Base-by-base conservation (phyloP, 2,113 vertebrate genomes). In the Callocephalon fimbriatum region DNA sequence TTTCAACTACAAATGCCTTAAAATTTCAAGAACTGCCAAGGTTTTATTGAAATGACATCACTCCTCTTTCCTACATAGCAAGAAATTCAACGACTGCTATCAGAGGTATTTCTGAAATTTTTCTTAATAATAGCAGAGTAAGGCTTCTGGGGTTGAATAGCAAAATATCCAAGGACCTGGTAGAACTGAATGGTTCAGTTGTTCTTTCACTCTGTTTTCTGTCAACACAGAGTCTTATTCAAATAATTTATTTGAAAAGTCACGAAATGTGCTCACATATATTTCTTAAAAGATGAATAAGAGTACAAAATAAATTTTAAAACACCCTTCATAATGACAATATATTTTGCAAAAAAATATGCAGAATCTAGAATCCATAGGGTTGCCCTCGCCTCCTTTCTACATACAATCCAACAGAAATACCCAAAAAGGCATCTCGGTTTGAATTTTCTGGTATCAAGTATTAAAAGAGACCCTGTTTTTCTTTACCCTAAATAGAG, bases 371-470 rank as follows among this genome's bases (percentile, higher is more conserved):
- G 62, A 80, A 76, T 26, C 3, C 10, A 14, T 4, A 50, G 4
- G 1, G 1, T 40, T 59, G 7, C 2, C 12, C 3, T 79, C 7
- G 9, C 1, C 3, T 48, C 12, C 2, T 59, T 80, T 63, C 9
- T 27, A 8, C 16, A 58, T 9, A 5, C 12, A 58, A 4, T 42
- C 40, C 6, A 61, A 40, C 3, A 23, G 11, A 82, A 85, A 82
- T 50, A 15, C 5, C 4, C 1, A 2, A 37, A 54, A 82, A 62
- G 10, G 3, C 4, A 38, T 38, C 4, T 40, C 58, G 5, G 6
- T 75, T 62, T 79, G 10, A 62, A 58, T 71, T 51, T 75, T 53
- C 7, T 26, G 54, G 0, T 29, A n/a, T 29, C 15, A 74, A 22
- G 1, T 32, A n/a, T 53, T 61, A 31, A 45, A 59, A 59, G 3